Conservation (phyloP, 2,113 vertebrate genomes). For the Accipiter cooperii region DNA sequence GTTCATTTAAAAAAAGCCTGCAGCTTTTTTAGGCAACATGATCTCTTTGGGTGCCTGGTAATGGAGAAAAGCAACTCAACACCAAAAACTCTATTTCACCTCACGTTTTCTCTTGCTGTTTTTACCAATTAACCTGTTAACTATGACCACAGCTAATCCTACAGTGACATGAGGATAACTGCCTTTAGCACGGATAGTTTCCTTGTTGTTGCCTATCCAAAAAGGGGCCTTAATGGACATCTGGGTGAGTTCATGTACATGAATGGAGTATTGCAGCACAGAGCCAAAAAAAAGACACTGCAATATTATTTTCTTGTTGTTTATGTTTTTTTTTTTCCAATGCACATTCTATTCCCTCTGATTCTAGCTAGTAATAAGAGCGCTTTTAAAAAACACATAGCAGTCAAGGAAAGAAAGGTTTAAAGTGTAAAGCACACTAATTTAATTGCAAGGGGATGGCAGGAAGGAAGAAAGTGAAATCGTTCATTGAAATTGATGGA, state of each 20-base stretch:
- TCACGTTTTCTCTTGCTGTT: neutral
- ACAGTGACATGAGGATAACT: neutral
- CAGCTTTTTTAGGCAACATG: neutral
- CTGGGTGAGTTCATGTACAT: neutral
- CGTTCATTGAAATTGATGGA: neutral
- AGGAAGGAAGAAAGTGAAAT: conserved; percentile 3
- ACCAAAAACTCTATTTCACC: neutral
- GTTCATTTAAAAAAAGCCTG: neutral
- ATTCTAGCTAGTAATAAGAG: neutral
- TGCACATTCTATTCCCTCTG: neutral
- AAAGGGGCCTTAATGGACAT: neutral
- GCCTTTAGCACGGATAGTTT: neutral
- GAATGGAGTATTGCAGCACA: neutral
- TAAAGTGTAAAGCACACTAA: neutral
- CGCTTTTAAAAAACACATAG: neutral
- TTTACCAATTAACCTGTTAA: neutral
- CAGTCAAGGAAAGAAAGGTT: neutral
- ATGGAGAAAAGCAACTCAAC: neutral
- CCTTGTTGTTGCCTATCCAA: neutral
- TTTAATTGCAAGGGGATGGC: neutral
- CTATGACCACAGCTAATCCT: neutral
- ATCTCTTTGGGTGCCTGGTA: neutral
- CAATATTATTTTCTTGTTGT: neutral
- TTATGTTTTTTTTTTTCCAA: neutral
- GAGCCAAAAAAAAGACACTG: neutral